Base-by-base conservation (phyloP, 1,140 invertebrate species). In the Leptinotarsa defecta region DNA sequence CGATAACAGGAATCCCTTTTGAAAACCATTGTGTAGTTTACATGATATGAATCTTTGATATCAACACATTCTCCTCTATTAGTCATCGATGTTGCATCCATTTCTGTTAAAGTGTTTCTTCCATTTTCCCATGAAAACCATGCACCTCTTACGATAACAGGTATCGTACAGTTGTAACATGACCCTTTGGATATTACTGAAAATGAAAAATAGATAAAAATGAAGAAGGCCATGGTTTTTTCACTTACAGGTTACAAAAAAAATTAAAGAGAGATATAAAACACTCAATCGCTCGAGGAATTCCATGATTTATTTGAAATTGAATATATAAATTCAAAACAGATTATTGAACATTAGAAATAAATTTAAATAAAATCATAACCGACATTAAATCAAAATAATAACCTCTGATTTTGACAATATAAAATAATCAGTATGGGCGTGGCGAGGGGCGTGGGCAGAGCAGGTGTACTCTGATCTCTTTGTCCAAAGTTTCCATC, bases 71-170 rank as follows among this genome's bases (percentile, higher is more conserved):
- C 83, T 62, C 95, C 95, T 84, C 91, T 88, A 78, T 88, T 86
- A 17, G 90, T 90, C 92, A 96, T 95, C 34, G 88, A 88, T 62
- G 89, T 90, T 0, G 91, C 91, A 87, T 96, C 92, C 48, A 98
- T 92, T 82, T 94, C 92, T 5, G 95, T 97, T 67, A 92, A 88
- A 1, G 93, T 95, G 82, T 95, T 94, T 81, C 89, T 86, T 20
- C 94, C 94, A 86, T 93, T 92, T 89, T 97, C 96, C 90, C 94
- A 94, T 13, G 94, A 96, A 87, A 95, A 97, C 95, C 95, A 97
- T 49, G 93, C 90, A 72, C 95, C 95, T 83, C 94, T 89, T 43
- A 97, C 86, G 68, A 94, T 91, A 74, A 90, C 81, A 24, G 95
- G 94, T 83, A 96, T 94, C 34, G 86, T 87, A 81, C 90, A 91